Conservation (phyloP, 2,113 vertebrate species). For the Cisticola juncidis region DNA sequence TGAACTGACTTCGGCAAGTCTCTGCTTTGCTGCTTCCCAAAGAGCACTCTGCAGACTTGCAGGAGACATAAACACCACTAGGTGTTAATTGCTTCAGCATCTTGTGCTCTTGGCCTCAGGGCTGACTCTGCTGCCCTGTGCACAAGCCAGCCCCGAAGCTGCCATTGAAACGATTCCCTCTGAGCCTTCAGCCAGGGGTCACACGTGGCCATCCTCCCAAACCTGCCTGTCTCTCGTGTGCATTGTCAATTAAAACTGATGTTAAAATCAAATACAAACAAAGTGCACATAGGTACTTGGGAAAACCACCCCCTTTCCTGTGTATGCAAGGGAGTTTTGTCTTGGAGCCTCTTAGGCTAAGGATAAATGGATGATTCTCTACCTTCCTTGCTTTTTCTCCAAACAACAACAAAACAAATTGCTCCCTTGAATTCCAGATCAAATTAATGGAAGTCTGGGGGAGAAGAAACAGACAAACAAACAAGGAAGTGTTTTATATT, state of each 20-base stretch:
- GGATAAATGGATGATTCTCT: neutral
- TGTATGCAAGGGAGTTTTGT: neutral
- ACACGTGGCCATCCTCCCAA: neutral
- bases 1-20: neutral
- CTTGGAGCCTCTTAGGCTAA: neutral
- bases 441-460: neutral
- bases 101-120: neutral
- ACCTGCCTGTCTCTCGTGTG: too few relatives aligned
- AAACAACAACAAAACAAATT: neutral
- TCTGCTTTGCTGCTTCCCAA: neutral
- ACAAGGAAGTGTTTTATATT: neutral
- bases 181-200: neutral
- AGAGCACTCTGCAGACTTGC: neutral
- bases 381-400: neutral
- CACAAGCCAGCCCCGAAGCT: neutral
- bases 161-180: neutral
- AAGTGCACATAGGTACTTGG: accelerated
- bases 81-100: neutral
- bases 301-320: neutral
- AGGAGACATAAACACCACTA: neutral
- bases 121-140: neutral
- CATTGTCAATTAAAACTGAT: neutral
- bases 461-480: neutral
- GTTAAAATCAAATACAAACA: neutral
- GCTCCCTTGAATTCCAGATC: neutral